These are phyloP conservation scores for Pelodiscus sinensis DNA, from an alignment of 2,113 vertebrate genomes.

Conservation along the genomic window DNA sequence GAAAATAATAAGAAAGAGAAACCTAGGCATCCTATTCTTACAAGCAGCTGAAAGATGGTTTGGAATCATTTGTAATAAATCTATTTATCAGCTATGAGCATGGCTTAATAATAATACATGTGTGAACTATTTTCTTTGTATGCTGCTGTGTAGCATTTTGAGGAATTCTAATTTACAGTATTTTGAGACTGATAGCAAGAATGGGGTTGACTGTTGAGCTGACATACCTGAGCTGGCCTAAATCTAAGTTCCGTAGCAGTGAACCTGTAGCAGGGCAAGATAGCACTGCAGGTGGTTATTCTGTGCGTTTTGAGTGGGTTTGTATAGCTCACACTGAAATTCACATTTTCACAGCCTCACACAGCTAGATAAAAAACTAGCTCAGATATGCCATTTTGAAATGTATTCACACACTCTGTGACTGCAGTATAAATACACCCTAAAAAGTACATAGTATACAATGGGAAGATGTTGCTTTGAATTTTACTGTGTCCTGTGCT, in stretches of 20 bases:
- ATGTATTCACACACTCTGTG: too few relatives aligned
- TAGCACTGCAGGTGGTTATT: not conserved
- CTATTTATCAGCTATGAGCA: not conserved
- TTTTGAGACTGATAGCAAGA: not conserved
- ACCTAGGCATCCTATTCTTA: not conserved
- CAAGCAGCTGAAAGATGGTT: not conserved
- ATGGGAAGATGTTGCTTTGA: not conserved
- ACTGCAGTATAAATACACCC: too few relatives aligned
- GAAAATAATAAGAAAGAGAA: not conserved
- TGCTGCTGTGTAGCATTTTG: not conserved
- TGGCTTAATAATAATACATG: not conserved
- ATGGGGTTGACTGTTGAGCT: too few relatives aligned
- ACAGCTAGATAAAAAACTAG: too few relatives aligned
- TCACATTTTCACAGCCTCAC: too few relatives aligned
- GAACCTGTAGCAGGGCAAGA: not conserved
- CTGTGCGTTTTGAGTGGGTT: too few relatives aligned
- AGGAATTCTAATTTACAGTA: not conserved
- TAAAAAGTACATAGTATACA: not conserved
- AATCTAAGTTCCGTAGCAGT: not conserved
- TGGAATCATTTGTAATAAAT: not conserved
- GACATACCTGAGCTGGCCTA: not conserved
- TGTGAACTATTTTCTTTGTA: not conserved
- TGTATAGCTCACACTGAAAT: too few relatives aligned
- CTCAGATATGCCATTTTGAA: too few relatives aligned
- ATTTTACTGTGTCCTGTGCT: not conserved